A percentile compares a stretch with the other conserved stretches of the same genome.
These are phyloP conservation scores for Littorina saxatilis DNA, from an alignment of 1,140 invertebrate genomes.

Conservation along the genomic window DNA sequence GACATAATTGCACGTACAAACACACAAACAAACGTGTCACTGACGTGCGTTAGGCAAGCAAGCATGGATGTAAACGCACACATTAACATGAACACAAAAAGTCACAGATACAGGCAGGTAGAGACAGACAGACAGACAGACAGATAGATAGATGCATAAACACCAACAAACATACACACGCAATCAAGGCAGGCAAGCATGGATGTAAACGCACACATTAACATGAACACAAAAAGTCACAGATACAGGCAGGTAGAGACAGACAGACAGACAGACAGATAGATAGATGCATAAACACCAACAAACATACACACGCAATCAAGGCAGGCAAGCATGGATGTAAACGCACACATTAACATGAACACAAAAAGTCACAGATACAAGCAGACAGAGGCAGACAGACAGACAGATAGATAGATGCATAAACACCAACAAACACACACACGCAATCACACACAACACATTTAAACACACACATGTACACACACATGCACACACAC, in stretches of 20 bases:
- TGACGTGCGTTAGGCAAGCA: no score
- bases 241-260: not conserved
- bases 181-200: no score
- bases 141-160: not conserved
- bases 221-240: not conserved
- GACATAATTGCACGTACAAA: not conserved
- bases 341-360: not conserved
- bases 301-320: constrained; percentile 10
- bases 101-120: not conserved
- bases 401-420: not conserved
- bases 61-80: not conserved
- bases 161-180: not conserved
- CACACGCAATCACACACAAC: constrained; percentile 4
- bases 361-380: not conserved
- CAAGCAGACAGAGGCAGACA: not conserved
- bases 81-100: not conserved
- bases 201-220: not conserved
- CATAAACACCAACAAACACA: constrained; percentile 1
- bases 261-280: constrained; percentile 1
- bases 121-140: no score
- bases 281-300: not conserved
- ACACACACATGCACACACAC: not conserved
- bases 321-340: not conserved
- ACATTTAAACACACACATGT: not conserved
- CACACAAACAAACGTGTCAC: no score